A percentile compares a stretch with the other conserved stretches of the same genome.
Evolutionary conservation across 1,140 invertebrate species (phyloP).

Genomic region (Drosophila takahashii): DNA sequence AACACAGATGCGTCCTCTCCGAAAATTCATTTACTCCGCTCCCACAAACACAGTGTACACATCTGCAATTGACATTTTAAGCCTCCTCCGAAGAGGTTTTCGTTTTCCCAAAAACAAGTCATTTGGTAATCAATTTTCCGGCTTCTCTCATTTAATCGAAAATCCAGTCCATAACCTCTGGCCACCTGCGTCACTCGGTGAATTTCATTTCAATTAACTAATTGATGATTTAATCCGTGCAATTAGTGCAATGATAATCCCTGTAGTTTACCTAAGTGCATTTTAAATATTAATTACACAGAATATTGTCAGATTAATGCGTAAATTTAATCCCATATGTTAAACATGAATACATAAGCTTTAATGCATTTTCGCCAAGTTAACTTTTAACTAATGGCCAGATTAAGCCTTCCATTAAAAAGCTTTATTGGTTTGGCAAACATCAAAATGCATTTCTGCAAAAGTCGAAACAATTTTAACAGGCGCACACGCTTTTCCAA

Average conservation of each 20-base stretch:
- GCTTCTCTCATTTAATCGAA: slow-evolving; percentile 22
- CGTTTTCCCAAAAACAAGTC: slow-evolving; percentile 13
- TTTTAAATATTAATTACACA: no score
- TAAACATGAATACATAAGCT: no score
- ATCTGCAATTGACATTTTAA: slow-evolving; percentile 54
- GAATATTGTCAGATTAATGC: no score
- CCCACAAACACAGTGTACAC: neutral
- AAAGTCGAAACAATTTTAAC: neutral
- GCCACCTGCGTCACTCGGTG: slow-evolving; percentile 22
- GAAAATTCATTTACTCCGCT: slow-evolving; percentile 10
- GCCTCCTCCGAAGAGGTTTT: slow-evolving; percentile 6
- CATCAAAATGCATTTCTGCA: neutral
- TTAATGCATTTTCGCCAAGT: no score
- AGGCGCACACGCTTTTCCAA: neutral
- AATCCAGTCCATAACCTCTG: slow-evolving; percentile 7
- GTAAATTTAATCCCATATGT: no score
- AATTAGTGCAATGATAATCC: neutral
- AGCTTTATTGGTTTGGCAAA: neutral
- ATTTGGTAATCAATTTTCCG: slow-evolving; percentile 39
- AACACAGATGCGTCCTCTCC: slow-evolving; percentile 13
- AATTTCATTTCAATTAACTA: slow-evolving; percentile 7
- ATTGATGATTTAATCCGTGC: neutral
- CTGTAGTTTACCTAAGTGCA: neutral
- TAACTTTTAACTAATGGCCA: neutral
- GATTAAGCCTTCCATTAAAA: neutral